Percentiles rank a stretch among this genome's conserved stretches.
Evolutionary conservation across 2,797 vertebrate species (phyloP).

Genomic region (Crocidura indochinensis): DNA sequence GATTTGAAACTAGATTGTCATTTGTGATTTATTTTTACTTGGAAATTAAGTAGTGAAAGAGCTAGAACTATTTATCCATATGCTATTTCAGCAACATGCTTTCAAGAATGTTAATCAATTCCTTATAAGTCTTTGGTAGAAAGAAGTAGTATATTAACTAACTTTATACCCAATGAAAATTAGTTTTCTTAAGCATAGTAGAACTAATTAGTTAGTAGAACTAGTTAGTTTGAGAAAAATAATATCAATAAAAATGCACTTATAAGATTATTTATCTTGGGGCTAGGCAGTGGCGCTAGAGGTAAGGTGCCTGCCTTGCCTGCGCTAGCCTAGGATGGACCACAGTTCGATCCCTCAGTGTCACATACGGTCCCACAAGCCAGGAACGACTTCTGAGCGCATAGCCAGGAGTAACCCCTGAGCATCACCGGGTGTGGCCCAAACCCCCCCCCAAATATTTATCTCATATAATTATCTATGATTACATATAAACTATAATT

Average conservation of each 20-base stretch:
- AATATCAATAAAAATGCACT: background rate
- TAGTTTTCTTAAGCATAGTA: background rate
- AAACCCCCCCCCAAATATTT: no score
- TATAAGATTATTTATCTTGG: slow-evolving; percentile 15
- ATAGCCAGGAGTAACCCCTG: no score
- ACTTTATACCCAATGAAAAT: slow-evolving; percentile 16
- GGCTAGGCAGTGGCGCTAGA: no score
- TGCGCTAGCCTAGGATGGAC: no score
- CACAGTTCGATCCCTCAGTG: no score
- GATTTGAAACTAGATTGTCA: background rate
- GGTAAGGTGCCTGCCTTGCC: no score
- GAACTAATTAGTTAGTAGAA: background rate
- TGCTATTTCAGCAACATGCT: background rate
- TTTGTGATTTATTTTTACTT: background rate
- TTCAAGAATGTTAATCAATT: slow-evolving; percentile 11
- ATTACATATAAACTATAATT: background rate
- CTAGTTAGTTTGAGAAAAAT: background rate
- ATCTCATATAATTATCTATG: background rate
- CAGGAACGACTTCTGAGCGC: no score
- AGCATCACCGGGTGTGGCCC: no score
- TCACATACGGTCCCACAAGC: no score
- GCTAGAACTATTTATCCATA: background rate
- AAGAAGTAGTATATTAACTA: background rate
- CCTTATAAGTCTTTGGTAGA: slow-evolving; percentile 14
- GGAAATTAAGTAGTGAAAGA: background rate